Percentiles rank a stretch among this genome's conserved stretches.
Conservation (phyloP, 2,888 invertebrate genomes). For the Pandemis heparana region DNA sequence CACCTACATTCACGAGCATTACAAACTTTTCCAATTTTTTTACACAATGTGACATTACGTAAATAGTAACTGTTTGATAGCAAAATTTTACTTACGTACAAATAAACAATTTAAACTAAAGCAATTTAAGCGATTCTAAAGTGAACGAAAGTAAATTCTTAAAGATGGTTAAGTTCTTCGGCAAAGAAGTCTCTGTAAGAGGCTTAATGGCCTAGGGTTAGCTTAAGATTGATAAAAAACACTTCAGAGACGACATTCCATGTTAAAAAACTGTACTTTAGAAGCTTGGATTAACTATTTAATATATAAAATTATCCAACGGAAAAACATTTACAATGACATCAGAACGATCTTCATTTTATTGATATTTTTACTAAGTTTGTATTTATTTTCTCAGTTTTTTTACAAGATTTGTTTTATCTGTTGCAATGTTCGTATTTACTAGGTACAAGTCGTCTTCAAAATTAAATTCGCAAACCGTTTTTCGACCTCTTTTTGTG, state of each 20-base stretch:
- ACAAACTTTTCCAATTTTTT: no score
- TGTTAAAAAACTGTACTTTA: background rate
- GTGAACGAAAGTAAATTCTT: background rate
- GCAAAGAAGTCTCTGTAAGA: background rate
- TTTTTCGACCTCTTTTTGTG: no score
- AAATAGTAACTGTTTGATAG: no score
- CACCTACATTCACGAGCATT: no score
- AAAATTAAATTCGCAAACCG: no score
- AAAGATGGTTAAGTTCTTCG: background rate
- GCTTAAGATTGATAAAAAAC: background rate
- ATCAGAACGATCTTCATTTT: background rate
- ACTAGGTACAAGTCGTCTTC: no score
- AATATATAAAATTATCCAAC: constrained; percentile 1
- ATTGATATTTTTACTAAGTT: background rate
- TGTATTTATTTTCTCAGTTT: background rate
- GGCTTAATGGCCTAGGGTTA: constrained; percentile 2
- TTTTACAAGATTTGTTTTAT: no score
- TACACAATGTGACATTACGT: no score
- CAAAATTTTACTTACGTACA: background rate
- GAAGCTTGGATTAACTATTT: background rate
- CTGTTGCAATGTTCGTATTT: no score
- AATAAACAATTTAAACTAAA: background rate
- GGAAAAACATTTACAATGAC: background rate
- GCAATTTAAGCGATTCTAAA: background rate
- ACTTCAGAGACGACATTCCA: background rate